phyloP scores from a whole-genome alignment of 2,888 invertebrate genomes.

The Dyspetes luteomarginatus region DNA sequence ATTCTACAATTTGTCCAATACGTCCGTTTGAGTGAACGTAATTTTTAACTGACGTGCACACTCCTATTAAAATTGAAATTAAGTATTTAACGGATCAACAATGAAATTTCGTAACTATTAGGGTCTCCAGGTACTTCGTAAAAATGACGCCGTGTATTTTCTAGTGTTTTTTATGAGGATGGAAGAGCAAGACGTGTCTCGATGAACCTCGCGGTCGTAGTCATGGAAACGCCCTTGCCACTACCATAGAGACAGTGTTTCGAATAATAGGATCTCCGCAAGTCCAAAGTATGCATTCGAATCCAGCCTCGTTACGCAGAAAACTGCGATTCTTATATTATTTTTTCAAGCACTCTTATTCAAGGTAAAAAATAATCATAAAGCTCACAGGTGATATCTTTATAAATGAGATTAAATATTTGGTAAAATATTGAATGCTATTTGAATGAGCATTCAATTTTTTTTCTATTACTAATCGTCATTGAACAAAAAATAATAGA shows the following conservation, averaged over 20 bases:
- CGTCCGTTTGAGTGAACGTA: no score
- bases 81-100: background rate
- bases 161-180: slow-evolving; percentile 20
- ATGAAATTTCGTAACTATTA: background rate
- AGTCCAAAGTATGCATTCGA: slow-evolving; percentile 38
- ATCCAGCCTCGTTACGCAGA: slow-evolving; percentile 21
- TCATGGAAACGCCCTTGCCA: slow-evolving; percentile 60
- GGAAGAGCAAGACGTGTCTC: slow-evolving; percentile 16
- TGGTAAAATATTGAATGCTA: no score
- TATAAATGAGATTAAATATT: no score
- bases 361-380: background rate
- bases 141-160: slow-evolving; percentile 21
- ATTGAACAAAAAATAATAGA: no score
- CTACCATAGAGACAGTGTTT: slow-evolving; percentile 40
- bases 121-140: background rate
- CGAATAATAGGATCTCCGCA: slow-evolving; percentile 47
- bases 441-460: no score
- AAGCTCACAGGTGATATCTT: no score
- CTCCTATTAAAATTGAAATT: no score
- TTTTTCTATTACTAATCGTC: no score
- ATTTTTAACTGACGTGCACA: no score
- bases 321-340: slow-evolving; percentile 7
- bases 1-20: no score
- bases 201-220: slow-evolving; percentile 40
- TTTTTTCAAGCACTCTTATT: background rate